Percentiles rank a stretch among this genome's conserved stretches.
These are phyloP conservation scores for Drosophila seguyi DNA, from an alignment of 1,140 invertebrate genomes.

Conservation along the genomic window DNA sequence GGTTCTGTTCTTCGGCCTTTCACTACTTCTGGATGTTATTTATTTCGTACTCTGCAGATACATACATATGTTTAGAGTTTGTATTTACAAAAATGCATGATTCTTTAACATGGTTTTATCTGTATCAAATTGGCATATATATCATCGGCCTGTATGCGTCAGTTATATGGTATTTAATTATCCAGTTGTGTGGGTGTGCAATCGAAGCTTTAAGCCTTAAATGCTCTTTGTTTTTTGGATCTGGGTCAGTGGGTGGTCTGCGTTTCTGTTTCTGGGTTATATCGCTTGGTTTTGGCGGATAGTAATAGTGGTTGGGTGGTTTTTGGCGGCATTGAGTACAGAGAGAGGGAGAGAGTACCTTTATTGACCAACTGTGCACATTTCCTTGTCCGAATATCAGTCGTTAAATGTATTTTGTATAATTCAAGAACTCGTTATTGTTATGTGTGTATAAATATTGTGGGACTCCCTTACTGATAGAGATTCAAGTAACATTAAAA, in stretches of 20 bases:
- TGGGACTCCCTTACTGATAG: conserved; percentile 34
- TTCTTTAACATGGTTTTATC: conserved; percentile 55
- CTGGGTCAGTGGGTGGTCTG: conserved; percentile 51
- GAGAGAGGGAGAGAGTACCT: neutral
- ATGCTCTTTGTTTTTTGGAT: conserved; percentile 15
- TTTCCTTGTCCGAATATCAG: conserved; percentile 62
- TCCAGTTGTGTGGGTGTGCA: conserved; percentile 38
- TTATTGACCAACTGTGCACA: conserved; percentile 48
- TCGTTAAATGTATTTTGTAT: conserved; percentile 53
- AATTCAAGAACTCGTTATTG: conserved; percentile 35
- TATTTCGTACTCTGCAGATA: conserved; percentile 24
- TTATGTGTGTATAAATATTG: conserved; percentile 35
- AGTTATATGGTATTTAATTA: conserved; percentile 36
- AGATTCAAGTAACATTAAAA: conserved; percentile 72
- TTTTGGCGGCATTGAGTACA: conserved; percentile 6
- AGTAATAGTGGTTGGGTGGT: conserved; percentile 13
- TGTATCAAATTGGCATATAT: conserved; percentile 56
- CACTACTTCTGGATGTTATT: conserved; percentile 64
- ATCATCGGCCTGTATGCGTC: conserved; percentile 27
- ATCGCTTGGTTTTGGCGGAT: conserved; percentile 23
- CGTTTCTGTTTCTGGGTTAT: conserved; percentile 37
- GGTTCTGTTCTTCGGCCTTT: conserved; percentile 42
- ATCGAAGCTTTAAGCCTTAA: conserved; percentile 44
- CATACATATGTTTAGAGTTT: conserved; percentile 26
- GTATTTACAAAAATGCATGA: conserved; percentile 70